A percentile compares a stretch with the other conserved stretches of the same genome.
Evolutionary conservation across 2,797 vertebrate genomes (phyloP).

Genomic region (Sebastes alutus): DNA sequence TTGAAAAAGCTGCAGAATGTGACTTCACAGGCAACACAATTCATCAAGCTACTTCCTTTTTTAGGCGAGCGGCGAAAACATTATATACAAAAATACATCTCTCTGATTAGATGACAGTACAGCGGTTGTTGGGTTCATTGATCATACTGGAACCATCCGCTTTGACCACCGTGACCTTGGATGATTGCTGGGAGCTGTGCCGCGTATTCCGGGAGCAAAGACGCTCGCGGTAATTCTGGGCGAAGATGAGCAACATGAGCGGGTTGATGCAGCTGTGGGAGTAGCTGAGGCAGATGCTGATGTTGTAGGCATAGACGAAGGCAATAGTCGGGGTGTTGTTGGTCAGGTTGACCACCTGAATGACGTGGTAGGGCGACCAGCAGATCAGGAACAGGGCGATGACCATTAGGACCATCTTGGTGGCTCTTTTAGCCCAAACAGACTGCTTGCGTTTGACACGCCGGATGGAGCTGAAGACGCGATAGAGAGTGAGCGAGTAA

Average conservation of each 20-base stretch:
- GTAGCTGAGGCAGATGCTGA: constrained; percentile 88
- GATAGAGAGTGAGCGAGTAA: constrained; percentile 86
- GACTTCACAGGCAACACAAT: not conserved
- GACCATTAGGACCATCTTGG: constrained; percentile 87
- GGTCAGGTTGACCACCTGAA: constrained; percentile 85
- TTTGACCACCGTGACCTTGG: constrained; percentile 80
- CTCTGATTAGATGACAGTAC: constrained; percentile 66
- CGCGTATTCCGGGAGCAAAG: constrained; percentile 69
- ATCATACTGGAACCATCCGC: constrained; percentile 70
- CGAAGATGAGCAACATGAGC: constrained; percentile 85
- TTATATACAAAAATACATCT: not conserved
- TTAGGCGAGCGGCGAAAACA: not conserved
- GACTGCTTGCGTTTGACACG: constrained; percentile 85
- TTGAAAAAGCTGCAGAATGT: not conserved
- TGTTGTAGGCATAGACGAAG: constrained; percentile 85
- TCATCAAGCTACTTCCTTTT: not conserved
- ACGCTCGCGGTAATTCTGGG: constrained; percentile 86
- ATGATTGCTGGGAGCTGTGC: constrained; percentile 73
- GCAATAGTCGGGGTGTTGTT: constrained; percentile 76
- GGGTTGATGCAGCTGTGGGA: constrained; percentile 90
- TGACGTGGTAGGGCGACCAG: constrained; percentile 88
- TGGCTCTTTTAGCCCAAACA: constrained; percentile 83
- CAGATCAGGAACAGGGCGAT: constrained; percentile 84
- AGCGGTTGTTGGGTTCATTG: constrained; percentile 67
- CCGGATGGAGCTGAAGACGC: constrained; percentile 85